Evolutionary conservation across 2,113 vertebrate genomes (phyloP).

Genomic region (Podilymbus podiceps): DNA sequence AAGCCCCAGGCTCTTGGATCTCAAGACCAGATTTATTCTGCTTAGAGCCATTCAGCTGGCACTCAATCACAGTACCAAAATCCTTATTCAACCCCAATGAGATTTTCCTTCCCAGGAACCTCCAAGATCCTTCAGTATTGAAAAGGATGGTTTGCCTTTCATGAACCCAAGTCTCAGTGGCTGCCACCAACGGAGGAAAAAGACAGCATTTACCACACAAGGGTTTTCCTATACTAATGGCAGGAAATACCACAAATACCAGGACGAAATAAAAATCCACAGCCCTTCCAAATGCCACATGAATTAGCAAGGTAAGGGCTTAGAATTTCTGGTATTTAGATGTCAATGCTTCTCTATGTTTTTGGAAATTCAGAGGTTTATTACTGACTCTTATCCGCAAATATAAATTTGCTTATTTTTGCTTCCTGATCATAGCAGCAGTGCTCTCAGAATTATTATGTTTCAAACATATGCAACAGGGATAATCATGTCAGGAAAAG

Average conservation of each 20-base stretch:
- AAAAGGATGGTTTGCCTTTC: conserved; percentile 44
- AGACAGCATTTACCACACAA: conserved; percentile 40
- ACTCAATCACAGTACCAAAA: not conserved
- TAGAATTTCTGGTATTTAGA: conserved; percentile 62
- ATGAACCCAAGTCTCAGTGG: conserved; percentile 13
- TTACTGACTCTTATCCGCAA: conserved; percentile 15
- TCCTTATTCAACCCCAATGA: conserved; percentile 22
- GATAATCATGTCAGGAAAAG: not conserved
- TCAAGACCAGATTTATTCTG: not conserved
- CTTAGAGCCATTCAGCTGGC: not conserved
- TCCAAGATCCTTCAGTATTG: conserved; percentile 17
- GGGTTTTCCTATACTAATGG: conserved; percentile 57
- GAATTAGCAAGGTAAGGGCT: conserved; percentile 59
- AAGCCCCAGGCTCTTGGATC: not conserved
- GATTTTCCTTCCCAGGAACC: conserved; percentile 31
- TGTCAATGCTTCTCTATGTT: conserved; percentile 55
- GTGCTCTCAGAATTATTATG: not conserved
- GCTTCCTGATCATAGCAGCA: not conserved
- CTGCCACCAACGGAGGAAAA: conserved; percentile 47
- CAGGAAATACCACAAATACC: conserved; percentile 63
- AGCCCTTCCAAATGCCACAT: conserved; percentile 61
- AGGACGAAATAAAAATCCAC: conserved; percentile 60
- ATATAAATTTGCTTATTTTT: conserved; percentile 12
- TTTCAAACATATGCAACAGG: not conserved
- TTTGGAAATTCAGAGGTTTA: not conserved